A percentile compares a stretch with the other conserved stretches of the same genome.
phyloP scores from a whole-genome alignment of 2,113 vertebrate species.

The Acanthochromis polyacanthus region DNA sequence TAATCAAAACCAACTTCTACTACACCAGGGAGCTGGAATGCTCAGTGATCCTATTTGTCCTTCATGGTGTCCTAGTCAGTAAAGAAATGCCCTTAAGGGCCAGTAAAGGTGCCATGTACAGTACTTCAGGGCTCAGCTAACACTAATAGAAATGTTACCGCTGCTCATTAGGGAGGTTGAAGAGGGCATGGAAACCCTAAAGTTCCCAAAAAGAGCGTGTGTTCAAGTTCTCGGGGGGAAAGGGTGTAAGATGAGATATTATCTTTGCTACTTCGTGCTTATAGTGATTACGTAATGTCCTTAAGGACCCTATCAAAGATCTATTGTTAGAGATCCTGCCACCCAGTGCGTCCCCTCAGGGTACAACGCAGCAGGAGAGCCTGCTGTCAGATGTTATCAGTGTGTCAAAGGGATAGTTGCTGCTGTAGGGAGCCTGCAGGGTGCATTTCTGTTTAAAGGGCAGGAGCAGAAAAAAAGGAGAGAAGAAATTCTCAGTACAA shows the following conservation, averaged over 20 bases:
- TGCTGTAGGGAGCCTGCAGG: constrained; percentile 17
- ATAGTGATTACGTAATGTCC: constrained; percentile 51
- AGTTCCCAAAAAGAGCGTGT: neutral
- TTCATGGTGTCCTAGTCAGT: neutral
- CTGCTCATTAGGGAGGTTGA: constrained; percentile 14
- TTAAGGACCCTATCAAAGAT: constrained; percentile 32
- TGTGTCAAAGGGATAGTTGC: constrained; percentile 3
- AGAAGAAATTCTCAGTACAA: neutral
- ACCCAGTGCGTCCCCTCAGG: neutral
- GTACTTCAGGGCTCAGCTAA: neutral
- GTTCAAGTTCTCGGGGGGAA: constrained; percentile 26
- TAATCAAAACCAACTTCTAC: neutral
- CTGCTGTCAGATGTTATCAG: constrained; percentile 54
- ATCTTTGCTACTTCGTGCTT: constrained; percentile 31
- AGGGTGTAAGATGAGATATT: constrained; percentile 45
- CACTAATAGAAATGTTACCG: constrained; percentile 21
- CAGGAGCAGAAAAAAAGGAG: neutral
- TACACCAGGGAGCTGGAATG: neutral
- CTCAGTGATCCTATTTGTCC: neutral
- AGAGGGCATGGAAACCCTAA: constrained; percentile 11
- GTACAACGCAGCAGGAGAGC: constrained; percentile 19
- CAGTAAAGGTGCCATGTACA: neutral
- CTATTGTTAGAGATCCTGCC: constrained; percentile 46
- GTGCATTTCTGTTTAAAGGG: constrained; percentile 1
- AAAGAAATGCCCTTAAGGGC: neutral